Evolutionary conservation across 2,113 vertebrate species (phyloP).

Genomic region (Gymnocephalus cernua): DNA sequence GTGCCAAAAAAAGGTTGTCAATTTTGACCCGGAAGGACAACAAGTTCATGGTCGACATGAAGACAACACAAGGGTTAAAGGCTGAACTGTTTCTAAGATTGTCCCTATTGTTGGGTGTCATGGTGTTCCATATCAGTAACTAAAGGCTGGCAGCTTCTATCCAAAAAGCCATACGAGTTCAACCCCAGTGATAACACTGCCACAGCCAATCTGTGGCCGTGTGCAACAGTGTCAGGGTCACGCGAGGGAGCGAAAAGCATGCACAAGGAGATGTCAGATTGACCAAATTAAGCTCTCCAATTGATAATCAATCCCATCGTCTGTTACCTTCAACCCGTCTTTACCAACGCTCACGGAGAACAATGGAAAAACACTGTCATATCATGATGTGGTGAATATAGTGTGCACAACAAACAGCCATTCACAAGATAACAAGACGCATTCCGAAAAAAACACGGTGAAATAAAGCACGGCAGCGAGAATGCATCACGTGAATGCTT

Average conservation of each 20-base stretch:
- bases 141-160: conserved; percentile 3
- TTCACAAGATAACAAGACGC: conserved; percentile 52
- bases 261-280: conserved; percentile 60
- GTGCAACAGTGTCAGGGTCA: conserved; percentile 54
- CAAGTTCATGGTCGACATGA: too few species aligned
- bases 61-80: not conserved
- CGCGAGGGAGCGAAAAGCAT: conserved; percentile 26
- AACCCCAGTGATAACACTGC: conserved; percentile 23
- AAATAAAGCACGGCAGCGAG: conserved; percentile 56
- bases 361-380: conserved; percentile 22
- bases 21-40: too few species aligned
- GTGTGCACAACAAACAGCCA: conserved; percentile 50
- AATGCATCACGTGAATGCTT: conserved; percentile 30
- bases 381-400: conserved; percentile 37
- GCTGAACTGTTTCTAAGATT: not conserved
- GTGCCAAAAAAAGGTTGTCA: too few species aligned
- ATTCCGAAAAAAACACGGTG: conserved; percentile 43
- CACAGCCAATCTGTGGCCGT: conserved; percentile 9
- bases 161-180: conserved; percentile 4
- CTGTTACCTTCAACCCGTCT: conserved; percentile 44
- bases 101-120: not conserved
- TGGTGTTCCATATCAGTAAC: not conserved
- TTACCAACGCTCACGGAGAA: conserved; percentile 23
- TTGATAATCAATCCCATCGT: conserved; percentile 62
- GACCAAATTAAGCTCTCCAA: conserved; percentile 73